Conservation (phyloP, 1,140 invertebrate species). For the Bacillus rossius region DNA sequence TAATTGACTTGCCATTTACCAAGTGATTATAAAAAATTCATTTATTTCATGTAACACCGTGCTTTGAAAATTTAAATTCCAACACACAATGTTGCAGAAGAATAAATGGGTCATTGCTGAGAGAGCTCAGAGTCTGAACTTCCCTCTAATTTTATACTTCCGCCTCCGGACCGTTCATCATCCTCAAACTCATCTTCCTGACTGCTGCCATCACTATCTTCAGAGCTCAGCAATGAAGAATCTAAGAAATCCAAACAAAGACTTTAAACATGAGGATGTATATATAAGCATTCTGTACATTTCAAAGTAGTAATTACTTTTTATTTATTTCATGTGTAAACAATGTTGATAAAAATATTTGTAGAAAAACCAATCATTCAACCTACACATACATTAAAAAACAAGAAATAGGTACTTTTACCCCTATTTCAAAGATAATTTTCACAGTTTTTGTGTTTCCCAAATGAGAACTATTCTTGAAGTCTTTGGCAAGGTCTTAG, state of each 20-base stretch:
- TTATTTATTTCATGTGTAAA: background rate
- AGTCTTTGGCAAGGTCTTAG: too few relatives aligned
- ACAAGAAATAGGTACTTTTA: background rate
- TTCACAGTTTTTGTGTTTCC: too few relatives aligned
- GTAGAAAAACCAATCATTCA: background rate
- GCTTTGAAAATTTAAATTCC: too few relatives aligned
- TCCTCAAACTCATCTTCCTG: slow-evolving; percentile 9
- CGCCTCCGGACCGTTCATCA: background rate
- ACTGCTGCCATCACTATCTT: slow-evolving; percentile 18
- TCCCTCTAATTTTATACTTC: too few relatives aligned
- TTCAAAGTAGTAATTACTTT: background rate
- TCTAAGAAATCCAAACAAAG: slow-evolving; percentile 5
- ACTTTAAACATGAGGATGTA: background rate
- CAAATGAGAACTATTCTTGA: too few relatives aligned
- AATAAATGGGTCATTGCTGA: too few relatives aligned
- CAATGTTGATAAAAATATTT: background rate
- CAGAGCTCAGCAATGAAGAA: slow-evolving; percentile 16
- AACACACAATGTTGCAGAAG: too few relatives aligned
- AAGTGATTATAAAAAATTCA: too few relatives aligned
- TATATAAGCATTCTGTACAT: background rate
- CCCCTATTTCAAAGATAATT: background rate
- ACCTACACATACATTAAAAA: background rate
- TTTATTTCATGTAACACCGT: too few relatives aligned
- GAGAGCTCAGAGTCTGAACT: too few relatives aligned
- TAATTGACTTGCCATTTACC: too few relatives aligned